Conservation (phyloP, 1,140 invertebrate genomes). For the Odontomachus brunneus region DNA sequence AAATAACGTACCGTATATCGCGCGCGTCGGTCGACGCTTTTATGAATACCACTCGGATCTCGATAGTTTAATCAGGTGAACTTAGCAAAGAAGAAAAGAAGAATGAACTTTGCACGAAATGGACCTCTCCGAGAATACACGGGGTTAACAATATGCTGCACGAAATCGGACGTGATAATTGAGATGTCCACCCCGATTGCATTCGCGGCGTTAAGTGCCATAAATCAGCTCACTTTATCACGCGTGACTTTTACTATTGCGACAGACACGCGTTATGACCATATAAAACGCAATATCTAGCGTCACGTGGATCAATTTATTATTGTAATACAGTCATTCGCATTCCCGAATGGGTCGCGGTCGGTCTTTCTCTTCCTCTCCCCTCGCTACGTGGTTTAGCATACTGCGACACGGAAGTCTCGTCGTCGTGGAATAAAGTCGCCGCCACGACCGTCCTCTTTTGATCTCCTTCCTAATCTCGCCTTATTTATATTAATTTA, state of each 20-base stretch:
- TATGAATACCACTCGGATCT: background rate
- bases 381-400: slow-evolving; percentile 37
- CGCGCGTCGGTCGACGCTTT: background rate
- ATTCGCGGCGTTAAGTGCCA: slow-evolving; percentile 2
- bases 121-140: background rate
- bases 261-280: slow-evolving; percentile 35
- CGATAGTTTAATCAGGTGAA: background rate
- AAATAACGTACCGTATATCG: background rate
- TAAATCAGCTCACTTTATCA: background rate
- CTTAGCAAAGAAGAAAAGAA: background rate
- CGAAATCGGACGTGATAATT: background rate
- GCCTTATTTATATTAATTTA: slow-evolving; percentile 48
- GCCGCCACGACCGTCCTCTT: slow-evolving; percentile 13
- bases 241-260: slow-evolving; percentile 43
- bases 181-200: slow-evolving; percentile 15
- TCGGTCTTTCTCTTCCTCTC: background rate
- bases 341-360: slow-evolving; percentile 31
- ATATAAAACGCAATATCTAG: slow-evolving; percentile 45
- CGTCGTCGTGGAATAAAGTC: slow-evolving; percentile 29
- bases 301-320: slow-evolving; percentile 45
- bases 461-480: slow-evolving; percentile 6
- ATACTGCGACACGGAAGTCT: slow-evolving; percentile 47
- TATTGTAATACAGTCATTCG: slow-evolving; percentile 59
- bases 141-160: background rate
- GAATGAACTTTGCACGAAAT: no score